Base-by-base conservation (phyloP, 2,113 vertebrate species). In the Notarius lentiginosus region DNA sequence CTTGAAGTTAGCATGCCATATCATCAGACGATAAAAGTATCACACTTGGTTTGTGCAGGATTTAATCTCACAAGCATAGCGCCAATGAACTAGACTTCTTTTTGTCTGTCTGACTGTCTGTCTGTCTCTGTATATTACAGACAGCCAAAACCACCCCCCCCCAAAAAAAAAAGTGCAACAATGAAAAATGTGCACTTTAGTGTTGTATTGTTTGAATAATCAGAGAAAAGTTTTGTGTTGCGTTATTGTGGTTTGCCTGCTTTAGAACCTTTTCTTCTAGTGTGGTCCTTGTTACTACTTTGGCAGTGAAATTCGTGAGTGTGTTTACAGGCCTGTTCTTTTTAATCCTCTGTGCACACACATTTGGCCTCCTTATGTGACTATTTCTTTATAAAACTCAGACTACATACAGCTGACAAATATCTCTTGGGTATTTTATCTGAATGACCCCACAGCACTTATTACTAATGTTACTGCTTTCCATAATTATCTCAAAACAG, bases 221-320 rank as follows among this genome's bases (percentile, higher is more conserved):
- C 80, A 41, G 6, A 47, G 34, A 58, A 60, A 6, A 66, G 20
- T 14, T 65, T n/a, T 66, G 20, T 49, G n/a, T 75, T 58, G 47
- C 14, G 7, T 56, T 55, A 9, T 53, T n/a, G 14, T 73, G 82
- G 7, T 7, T 12, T 10, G 60, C 34, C 63, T 84, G 70, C 61
- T 70, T 75, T 14, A 20, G 17, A 85, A 82, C 41, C 11, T 27
- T 60, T 85, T 87, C 56, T 75, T 34, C 81, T 79, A 22, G 60
- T 55, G 63, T 80, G 79, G 65, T 51, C 63, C 51, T 18, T 70
- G 15, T 87, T 86, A 79, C 83, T 70, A 83, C 41, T 77, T 85
- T 87, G 84, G 82, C 87, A 86, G 30, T 41, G 34, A 53, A 68
- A 79, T 73, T 22, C 15, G 0, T n/a, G 30, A 27, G 18, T 84